phyloP scores from a whole-genome alignment of 2,113 vertebrate species.

The Megaceryle torquata region DNA sequence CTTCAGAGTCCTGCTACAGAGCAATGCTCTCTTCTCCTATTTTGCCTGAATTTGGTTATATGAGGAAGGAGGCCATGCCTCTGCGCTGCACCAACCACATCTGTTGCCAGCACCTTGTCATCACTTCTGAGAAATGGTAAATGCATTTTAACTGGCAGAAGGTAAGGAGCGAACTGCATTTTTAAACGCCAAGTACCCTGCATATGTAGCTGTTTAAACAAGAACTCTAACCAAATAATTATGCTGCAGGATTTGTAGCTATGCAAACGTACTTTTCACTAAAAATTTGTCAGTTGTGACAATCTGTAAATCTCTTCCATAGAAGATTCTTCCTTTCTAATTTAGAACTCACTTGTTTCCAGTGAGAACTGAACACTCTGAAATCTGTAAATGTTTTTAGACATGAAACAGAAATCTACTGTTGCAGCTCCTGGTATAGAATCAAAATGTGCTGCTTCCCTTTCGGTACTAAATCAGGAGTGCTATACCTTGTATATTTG shows the following conservation, averaged over 20 bases:
- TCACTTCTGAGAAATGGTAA: slow-evolving; percentile 53
- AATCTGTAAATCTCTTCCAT: slow-evolving; percentile 1
- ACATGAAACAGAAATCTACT: neutral
- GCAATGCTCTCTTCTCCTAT: neutral
- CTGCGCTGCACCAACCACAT: neutral
- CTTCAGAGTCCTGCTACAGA: neutral
- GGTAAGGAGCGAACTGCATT: slow-evolving; percentile 48
- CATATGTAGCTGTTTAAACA: neutral
- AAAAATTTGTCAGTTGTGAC: neutral
- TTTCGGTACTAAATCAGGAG: neutral
- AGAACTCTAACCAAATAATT: neutral
- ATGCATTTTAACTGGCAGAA: slow-evolving; percentile 57
- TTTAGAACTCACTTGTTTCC: neutral
- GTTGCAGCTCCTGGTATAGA: neutral
- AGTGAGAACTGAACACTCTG: neutral
- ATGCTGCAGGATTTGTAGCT: slow-evolving; percentile 37
- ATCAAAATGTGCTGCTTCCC: neutral
- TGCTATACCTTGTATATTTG: neutral
- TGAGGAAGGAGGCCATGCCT: neutral
- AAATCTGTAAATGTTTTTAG: neutral
- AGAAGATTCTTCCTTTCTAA: slow-evolving; percentile 1
- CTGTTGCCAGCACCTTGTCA: slow-evolving; percentile 30
- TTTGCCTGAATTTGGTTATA: neutral
- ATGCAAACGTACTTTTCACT: slow-evolving; percentile 48
- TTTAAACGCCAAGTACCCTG: neutral